Percentiles rank a stretch among this genome's conserved stretches.
phyloP scores from a whole-genome alignment of 2,113 vertebrate genomes.

The Isurus oxyrinchus region DNA sequence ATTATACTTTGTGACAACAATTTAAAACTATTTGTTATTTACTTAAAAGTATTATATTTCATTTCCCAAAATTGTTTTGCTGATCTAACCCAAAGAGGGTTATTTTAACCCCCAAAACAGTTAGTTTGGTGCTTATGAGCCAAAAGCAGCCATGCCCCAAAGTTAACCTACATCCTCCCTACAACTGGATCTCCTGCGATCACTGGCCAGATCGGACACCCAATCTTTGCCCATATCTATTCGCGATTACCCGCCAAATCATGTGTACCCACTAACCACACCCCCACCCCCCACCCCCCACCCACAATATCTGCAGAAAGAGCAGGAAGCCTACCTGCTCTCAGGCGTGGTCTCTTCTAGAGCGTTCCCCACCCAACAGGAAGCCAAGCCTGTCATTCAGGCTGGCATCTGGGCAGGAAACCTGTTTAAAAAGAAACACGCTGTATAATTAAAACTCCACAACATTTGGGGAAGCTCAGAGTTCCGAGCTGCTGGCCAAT shows the following conservation, averaged over 20 bases:
- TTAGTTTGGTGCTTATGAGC: not conserved
- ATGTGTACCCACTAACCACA: not conserved
- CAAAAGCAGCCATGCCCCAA: not conserved
- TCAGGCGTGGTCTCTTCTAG: too few species aligned
- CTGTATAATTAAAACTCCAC: not conserved
- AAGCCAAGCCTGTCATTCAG: not conserved
- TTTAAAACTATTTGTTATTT: not conserved
- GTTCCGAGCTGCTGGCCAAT: too few species aligned
- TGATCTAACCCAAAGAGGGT: not conserved
- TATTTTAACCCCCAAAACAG: not conserved
- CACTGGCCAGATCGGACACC: not conserved
- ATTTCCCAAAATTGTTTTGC: not conserved
- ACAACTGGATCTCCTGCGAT: not conserved
- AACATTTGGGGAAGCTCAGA: not conserved
- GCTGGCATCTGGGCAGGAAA: not conserved
- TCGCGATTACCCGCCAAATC: not conserved
- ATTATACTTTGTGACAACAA: not conserved
- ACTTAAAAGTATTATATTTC: not conserved
- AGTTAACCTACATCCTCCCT: not conserved
- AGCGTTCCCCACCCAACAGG: too few species aligned
- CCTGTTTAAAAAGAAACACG: not conserved
- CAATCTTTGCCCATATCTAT: not conserved
- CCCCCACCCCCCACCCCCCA: too few species aligned
- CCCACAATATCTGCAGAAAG: too few species aligned
- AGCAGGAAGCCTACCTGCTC: too few species aligned